Evolutionary conservation across 2,888 invertebrate species (phyloP).

Genomic region (Drosophila gaucha): DNA sequence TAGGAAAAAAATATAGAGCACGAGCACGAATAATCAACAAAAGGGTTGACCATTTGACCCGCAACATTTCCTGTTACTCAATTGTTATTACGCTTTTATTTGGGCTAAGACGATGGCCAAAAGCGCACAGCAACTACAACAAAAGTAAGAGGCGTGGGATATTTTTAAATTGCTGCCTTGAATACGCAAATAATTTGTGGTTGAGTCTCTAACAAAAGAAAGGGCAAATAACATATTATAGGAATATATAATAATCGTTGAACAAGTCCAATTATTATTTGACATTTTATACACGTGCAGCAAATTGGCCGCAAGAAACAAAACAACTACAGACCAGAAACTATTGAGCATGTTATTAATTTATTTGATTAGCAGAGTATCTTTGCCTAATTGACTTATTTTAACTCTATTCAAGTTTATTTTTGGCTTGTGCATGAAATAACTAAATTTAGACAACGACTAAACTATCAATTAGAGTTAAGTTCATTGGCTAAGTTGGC

Average conservation of each 20-base stretch:
- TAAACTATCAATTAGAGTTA: not conserved
- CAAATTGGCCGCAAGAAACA: not conserved
- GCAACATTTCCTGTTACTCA: constrained; percentile 47
- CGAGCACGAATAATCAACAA: constrained; percentile 40
- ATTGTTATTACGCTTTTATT: constrained; percentile 45
- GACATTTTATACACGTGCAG: not conserved
- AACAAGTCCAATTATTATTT: not conserved
- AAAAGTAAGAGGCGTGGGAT: constrained; percentile 12
- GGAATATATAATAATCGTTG: not conserved
- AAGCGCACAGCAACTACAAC: constrained; percentile 4
- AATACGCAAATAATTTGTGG: constrained; percentile 17
- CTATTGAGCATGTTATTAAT: not conserved
- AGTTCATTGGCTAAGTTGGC: not conserved
- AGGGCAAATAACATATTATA: not conserved
- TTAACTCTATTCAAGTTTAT: not conserved
- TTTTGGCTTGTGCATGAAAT: too few relatives aligned
- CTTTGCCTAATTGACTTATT: not conserved
- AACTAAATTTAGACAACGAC: not conserved
- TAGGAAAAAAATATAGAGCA: constrained; percentile 5
- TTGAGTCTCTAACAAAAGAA: not conserved
- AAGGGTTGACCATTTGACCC: constrained; percentile 59
- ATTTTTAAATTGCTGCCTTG: constrained; percentile 36
- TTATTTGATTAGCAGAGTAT: not conserved
- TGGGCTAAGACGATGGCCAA: constrained; percentile 12
- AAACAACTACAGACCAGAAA: too few relatives aligned